Base-by-base conservation (phyloP, 2,113 vertebrate species). In the Gallinago jamesoni region DNA sequence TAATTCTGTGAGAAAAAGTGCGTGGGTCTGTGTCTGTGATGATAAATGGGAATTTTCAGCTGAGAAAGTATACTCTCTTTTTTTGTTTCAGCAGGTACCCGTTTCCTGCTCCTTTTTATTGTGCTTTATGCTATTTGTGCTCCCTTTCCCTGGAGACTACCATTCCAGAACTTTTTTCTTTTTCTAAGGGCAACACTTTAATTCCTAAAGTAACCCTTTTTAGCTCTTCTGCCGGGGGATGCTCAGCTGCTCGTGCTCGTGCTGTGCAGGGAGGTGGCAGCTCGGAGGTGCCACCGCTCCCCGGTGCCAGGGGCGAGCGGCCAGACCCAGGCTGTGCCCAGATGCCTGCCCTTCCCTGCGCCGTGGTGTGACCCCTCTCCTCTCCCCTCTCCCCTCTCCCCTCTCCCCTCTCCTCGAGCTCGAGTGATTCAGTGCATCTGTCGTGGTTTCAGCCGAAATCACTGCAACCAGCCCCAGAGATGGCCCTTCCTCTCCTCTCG, bases 11-110 rank as follows among this genome's bases (percentile, higher is more conserved):
- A 73, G 78, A 70, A 83, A 25, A 79, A 43, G 47, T 0, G 4
- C 18, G 24, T 10, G 56, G 16, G 28, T n/a, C 31, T 64, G 8
- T 0, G 0, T 3, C 6, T 30, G 64, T 35, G 70, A 53, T 2
- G 1, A 31, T 47, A 50, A 86, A 74, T 14, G 28, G 67, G 81
- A 52, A 18, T 52, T 56, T 67, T 69, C 66, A 78, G 66, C 75
- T 45, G 68, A n/a, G 79, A 41, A 81, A 48, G 27, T 20, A 30
- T 15, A 33, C 25, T 69, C 50, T 17, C 24, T 1, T 10, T 37
- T 56, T 81, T 43, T 50, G 28, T 82, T 69, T 35, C 60, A 74
- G 60, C 79, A 74, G 53, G 43, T 35, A 22, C 31, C 53, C 17
- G 1, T 80, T 87, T 80, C 68, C 56, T n/a, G 47, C 30, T 64